Conservation (phyloP, 2,888 invertebrate species). For the Actias luna region DNA sequence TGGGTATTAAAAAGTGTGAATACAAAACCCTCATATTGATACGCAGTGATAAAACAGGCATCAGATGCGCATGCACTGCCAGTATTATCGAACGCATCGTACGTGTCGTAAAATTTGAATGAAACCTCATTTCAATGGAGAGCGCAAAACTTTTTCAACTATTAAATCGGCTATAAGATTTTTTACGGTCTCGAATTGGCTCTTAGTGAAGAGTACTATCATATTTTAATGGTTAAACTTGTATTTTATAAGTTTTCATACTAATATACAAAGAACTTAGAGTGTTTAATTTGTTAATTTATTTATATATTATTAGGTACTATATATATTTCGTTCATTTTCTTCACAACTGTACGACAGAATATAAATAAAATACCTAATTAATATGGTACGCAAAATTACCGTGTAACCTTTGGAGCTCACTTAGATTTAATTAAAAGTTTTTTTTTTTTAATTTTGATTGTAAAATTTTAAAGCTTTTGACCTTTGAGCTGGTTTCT, state of each 20-base stretch:
- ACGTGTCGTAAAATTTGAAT: constrained; percentile 45
- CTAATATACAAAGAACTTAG: constrained; percentile 8
- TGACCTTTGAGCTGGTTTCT: too few relatives aligned
- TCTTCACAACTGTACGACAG: too few relatives aligned
- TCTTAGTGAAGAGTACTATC: constrained; percentile 16
- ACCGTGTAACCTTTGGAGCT: too few relatives aligned
- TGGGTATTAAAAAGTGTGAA: constrained; percentile 13
- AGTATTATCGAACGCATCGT: constrained; percentile 30
- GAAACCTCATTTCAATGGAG: constrained; percentile 31
- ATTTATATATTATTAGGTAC: too few relatives aligned
- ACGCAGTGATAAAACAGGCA: constrained; percentile 28
- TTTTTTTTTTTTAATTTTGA: too few relatives aligned
- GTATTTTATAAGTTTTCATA: constrained; percentile 15
- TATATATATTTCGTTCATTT: too few relatives aligned
- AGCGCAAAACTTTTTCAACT: constrained; percentile 34
- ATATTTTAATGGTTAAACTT: constrained; percentile 21
- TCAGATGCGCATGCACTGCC: constrained; percentile 40
- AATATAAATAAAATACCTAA: too few relatives aligned
- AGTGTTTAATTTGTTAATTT: constrained; percentile 1
- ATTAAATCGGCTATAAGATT: constrained; percentile 29
- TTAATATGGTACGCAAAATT: too few relatives aligned
- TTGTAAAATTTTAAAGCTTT: too few relatives aligned
- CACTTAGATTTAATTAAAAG: too few relatives aligned
- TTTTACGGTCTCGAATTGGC: constrained; percentile 29
- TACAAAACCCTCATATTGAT: constrained; percentile 11